These are phyloP conservation scores for Lepidurus packardi DNA, from an alignment of 1,140 invertebrate species.

Conservation along the genomic window DNA sequence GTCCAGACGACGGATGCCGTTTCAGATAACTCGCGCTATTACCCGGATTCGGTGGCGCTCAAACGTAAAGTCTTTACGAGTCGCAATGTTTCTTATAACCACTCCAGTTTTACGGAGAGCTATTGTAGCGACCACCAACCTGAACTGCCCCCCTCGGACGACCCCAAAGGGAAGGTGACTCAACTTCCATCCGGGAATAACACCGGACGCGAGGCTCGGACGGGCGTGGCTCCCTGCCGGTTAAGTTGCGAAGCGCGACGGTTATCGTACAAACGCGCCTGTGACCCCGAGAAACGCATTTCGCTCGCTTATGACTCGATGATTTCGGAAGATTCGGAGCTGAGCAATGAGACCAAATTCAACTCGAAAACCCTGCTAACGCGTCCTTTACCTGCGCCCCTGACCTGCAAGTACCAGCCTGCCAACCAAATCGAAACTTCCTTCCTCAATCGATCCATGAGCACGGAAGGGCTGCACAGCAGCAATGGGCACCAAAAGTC, in stretches of 20 bases:
- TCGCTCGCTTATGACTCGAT: conserved; percentile 32
- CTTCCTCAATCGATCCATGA: conserved; percentile 30
- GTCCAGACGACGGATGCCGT: conserved; percentile 24
- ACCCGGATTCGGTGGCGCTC: conserved; percentile 32
- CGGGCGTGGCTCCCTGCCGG: neutral
- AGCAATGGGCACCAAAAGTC: neutral
- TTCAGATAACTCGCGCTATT: conserved; percentile 25
- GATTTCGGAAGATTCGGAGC: conserved; percentile 29
- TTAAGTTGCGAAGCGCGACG: conserved; percentile 29
- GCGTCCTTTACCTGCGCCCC: neutral
- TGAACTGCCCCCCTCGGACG: neutral
- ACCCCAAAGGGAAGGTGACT: neutral
- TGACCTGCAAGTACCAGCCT: neutral
- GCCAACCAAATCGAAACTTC: neutral
- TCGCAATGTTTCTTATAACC: conserved; percentile 31
- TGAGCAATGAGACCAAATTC: conserved; percentile 19
- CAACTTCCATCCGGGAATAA: neutral
- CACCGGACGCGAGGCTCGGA: neutral
- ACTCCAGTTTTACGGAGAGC: conserved; percentile 33
- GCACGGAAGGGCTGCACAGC: conserved; percentile 4
- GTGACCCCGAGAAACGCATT: conserved; percentile 31
- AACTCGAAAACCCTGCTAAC: conserved; percentile 7
- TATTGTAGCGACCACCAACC: conserved; percentile 24
- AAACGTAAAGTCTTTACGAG: conserved; percentile 31
- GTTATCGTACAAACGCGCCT: conserved; percentile 33